Percentiles rank a stretch among this genome's conserved stretches.
phyloP scores from a whole-genome alignment of 2,797 vertebrate species.

The Pteropus rufus region DNA sequence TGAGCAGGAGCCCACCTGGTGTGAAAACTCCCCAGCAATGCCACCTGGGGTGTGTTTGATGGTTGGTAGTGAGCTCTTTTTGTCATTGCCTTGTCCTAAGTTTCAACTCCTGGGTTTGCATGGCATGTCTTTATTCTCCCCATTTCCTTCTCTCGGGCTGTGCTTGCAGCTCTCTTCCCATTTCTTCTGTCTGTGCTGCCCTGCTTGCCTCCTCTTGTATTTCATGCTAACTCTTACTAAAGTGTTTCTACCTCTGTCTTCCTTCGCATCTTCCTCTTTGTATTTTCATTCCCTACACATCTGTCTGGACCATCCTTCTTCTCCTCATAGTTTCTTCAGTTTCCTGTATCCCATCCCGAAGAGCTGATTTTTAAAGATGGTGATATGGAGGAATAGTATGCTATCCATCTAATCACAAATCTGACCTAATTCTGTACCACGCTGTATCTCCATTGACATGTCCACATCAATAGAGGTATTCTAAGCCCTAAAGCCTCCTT shows the following conservation, averaged over 20 bases:
- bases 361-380: not conserved
- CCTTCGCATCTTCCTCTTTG: not conserved
- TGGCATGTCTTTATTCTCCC: not conserved
- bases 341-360: not conserved
- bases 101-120: not conserved
- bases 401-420: not conserved
- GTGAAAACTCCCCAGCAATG: not conserved
- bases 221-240: not conserved
- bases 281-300: not conserved
- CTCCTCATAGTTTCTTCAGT: not conserved
- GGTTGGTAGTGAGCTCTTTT: not conserved
- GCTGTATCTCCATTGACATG: not conserved
- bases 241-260: not conserved
- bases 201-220: not conserved
- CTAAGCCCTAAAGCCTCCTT: not conserved
- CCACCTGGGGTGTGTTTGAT: too few relatives aligned
- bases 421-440: not conserved
- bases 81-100: rapidly evolving
- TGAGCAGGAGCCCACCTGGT: not conserved
- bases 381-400: not conserved
- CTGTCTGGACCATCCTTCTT: not conserved
- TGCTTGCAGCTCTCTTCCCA: not conserved
- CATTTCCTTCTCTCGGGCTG: not conserved
- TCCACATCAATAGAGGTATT: not conserved
- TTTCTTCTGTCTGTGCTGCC: not conserved